These are phyloP conservation scores for Cariama cristata DNA, from an alignment of 2,113 vertebrate genomes.

Conservation along the genomic window DNA sequence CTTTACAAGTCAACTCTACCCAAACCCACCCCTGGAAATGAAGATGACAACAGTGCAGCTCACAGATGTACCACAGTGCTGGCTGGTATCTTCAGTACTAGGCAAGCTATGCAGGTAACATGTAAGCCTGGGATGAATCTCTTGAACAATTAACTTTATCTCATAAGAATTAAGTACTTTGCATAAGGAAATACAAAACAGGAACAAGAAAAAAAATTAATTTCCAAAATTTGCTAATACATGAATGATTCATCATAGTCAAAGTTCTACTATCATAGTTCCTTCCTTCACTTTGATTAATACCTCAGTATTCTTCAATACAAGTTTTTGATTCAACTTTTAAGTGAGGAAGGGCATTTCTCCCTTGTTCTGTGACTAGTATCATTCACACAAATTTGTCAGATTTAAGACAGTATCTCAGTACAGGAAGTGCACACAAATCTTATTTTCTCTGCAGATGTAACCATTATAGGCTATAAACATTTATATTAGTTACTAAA, in stretches of 20 bases:
- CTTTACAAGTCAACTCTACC: not conserved
- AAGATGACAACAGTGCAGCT: not conserved
- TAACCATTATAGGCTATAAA: not conserved
- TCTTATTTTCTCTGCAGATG: not conserved
- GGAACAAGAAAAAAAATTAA: not conserved
- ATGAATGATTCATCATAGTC: not conserved
- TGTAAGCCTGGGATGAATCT: not conserved
- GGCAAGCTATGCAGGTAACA: not conserved
- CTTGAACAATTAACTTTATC: not conserved
- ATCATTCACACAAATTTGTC: not conserved
- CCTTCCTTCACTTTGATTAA: not conserved
- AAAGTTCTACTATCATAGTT: not conserved
- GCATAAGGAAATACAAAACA: not conserved
- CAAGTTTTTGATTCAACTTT: not conserved
- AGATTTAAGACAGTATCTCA: not conserved
- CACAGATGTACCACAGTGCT: no score
- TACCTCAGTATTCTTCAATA: not conserved
- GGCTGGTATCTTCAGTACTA: not conserved
- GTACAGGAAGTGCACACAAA: not conserved
- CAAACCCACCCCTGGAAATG: not conserved
- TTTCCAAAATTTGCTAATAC: not conserved
- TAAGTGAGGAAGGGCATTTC: not conserved
- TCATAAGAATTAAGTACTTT: not conserved
- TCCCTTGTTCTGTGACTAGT: not conserved
- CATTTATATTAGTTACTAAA: not conserved